Conservation (phyloP, 2,113 vertebrate species). For the Oxyura jamaicensis region DNA sequence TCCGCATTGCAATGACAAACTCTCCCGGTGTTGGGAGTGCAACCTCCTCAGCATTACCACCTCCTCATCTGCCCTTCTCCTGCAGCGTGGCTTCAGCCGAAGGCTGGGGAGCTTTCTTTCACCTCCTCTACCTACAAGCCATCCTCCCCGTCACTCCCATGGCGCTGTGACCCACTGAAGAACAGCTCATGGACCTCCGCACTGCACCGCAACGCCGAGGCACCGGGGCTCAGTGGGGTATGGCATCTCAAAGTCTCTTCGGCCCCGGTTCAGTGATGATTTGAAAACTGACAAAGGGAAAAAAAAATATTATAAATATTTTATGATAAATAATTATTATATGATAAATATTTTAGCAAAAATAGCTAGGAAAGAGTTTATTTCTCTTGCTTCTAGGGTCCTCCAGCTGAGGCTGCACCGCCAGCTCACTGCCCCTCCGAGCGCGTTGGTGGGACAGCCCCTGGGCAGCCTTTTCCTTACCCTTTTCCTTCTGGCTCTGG, state of each 20-base stretch:
- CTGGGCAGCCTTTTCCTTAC: not conserved
- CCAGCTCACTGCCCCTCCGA: not conserved
- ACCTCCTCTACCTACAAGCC: not conserved
- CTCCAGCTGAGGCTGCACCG: not conserved
- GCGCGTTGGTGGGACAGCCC: not conserved
- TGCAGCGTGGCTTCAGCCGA: not conserved
- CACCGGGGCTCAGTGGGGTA: not conserved
- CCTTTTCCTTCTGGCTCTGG: not conserved
- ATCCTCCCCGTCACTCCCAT: fast-evolving
- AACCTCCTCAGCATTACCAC: fast-evolving
- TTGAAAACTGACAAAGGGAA: not conserved
- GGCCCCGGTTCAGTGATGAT: not conserved
- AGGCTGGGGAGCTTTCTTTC: not conserved
- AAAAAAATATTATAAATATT: too few relatives aligned
- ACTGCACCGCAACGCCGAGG: fast-evolving
- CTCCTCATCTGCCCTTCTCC: fast-evolving
- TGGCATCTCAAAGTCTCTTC: too few relatives aligned
- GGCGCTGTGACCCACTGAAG: fast-evolving
- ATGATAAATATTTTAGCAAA: not conserved
- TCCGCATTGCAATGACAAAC: not conserved
- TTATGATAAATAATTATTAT: too few relatives aligned
- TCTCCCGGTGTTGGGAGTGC: not conserved
- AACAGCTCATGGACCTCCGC: fast-evolving
- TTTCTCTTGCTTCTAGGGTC: not conserved
- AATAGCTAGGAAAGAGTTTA: not conserved